phyloP scores from a whole-genome alignment of 2,797 vertebrate species.

The Hydrolagus colliei region DNA sequence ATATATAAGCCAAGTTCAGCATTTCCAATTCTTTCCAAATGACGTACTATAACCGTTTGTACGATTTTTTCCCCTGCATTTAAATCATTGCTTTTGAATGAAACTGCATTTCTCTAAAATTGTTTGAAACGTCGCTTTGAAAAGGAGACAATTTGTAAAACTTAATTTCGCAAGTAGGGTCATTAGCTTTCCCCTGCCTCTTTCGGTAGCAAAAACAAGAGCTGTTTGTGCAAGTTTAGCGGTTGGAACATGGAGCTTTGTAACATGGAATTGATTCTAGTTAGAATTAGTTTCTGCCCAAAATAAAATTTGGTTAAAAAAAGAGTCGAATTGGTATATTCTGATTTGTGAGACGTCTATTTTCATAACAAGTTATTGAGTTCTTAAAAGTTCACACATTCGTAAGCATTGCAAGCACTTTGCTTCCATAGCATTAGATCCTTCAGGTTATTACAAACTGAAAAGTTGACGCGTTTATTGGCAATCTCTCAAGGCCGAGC shows the following conservation, averaged over 20 bases:
- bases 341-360: neutral
- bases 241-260: neutral
- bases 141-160: no score
- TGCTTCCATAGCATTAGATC: neutral
- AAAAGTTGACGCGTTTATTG: neutral
- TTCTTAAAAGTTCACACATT: neutral
- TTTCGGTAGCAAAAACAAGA: no score
- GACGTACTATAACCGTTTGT: no score
- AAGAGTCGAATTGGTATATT: neutral
- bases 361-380: neutral
- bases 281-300: neutral
- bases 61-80: no score
- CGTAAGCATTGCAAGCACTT: neutral
- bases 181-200: no score
- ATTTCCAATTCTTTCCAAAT: no score
- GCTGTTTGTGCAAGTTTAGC: neutral
- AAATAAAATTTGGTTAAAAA: neutral
- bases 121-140: no score
- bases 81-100: no score
- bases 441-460: neutral
- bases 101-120: no score
- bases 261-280: neutral
- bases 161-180: no score
- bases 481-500: no score
- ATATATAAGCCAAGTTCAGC: no score